phyloP scores from a whole-genome alignment of 2,888 invertebrate genomes.

The Dastarcus helophoroides region DNA sequence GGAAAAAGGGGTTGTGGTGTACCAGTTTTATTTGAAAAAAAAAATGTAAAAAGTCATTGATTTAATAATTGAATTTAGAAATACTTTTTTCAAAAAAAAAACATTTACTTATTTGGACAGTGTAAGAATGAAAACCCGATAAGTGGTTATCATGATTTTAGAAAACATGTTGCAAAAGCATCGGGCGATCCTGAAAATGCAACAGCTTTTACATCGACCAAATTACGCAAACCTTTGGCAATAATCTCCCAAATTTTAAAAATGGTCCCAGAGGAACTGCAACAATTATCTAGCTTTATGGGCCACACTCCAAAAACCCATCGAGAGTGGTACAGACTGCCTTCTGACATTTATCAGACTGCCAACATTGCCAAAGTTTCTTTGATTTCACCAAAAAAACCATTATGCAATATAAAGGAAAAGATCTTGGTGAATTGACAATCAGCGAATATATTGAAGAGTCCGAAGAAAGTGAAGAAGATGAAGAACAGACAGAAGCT shows the following conservation, averaged over 20 bases:
- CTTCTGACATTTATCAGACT: conserved; percentile 14
- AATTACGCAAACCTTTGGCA: conserved; percentile 12
- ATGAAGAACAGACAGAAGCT: too few species aligned
- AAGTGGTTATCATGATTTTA: conserved; percentile 10
- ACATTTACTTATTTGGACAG: conserved; percentile 9
- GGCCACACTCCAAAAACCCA: conserved; percentile 15
- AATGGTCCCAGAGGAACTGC: conserved; percentile 11
- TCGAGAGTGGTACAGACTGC: conserved; percentile 12
- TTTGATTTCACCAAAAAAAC: too few species aligned
- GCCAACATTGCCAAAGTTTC: conserved; percentile 13
- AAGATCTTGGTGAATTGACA: too few species aligned
- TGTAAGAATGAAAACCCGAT: conserved; percentile 5
- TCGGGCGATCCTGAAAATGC: conserved; percentile 12
- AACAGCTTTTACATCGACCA: conserved; percentile 11
- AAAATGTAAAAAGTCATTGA: conserved; percentile 7
- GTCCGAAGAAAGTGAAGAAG: too few species aligned
- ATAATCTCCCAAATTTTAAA: conserved; percentile 14
- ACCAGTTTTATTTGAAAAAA: conserved; percentile 11
- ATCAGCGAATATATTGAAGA: too few species aligned
- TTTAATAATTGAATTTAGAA: conserved; percentile 3
- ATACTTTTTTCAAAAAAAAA: conserved; percentile 7
- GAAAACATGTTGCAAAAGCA: conserved; percentile 10
- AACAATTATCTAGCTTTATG: conserved; percentile 15
- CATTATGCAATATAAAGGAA: too few species aligned
- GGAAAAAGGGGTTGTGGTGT: conserved; percentile 10